Evolutionary conservation across 2,797 vertebrate species (phyloP).

Genomic region (Typhlichthys subterraneus): DNA sequence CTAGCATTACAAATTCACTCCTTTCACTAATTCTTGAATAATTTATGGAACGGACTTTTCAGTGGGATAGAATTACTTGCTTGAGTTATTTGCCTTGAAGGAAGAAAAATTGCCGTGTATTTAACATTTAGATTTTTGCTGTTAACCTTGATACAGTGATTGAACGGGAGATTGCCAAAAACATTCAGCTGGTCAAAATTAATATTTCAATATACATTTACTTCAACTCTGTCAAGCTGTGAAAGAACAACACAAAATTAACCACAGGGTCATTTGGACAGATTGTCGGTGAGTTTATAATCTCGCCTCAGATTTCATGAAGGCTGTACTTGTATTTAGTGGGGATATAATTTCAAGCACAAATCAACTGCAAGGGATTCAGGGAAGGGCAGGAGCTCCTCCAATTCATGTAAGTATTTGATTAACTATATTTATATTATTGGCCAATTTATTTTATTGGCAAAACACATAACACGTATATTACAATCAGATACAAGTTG

Average conservation of each 20-base stretch:
- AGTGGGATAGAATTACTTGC: slow-evolving; percentile 12
- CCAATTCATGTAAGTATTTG: slow-evolving; percentile 34
- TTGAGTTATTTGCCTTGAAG: slow-evolving; percentile 33
- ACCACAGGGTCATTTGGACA: slow-evolving; percentile 61
- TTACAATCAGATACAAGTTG: too few relatives aligned
- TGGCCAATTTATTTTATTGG: slow-evolving; percentile 53
- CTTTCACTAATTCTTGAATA: slow-evolving; percentile 24
- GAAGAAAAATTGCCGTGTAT: slow-evolving; percentile 34
- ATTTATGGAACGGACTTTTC: slow-evolving; percentile 24
- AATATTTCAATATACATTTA: slow-evolving; percentile 67
- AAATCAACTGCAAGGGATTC: slow-evolving; percentile 69
- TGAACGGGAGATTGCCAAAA: slow-evolving; percentile 41
- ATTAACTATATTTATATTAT: slow-evolving; percentile 45
- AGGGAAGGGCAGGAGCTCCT: slow-evolving; percentile 58
- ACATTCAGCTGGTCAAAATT: slow-evolving; percentile 50
- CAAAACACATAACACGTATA: neutral
- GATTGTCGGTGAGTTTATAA: slow-evolving; percentile 65
- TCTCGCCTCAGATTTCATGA: slow-evolving; percentile 58
- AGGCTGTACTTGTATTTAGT: slow-evolving; percentile 54
- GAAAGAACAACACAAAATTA: slow-evolving; percentile 62
- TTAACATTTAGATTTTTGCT: slow-evolving; percentile 33
- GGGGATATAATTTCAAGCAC: slow-evolving; percentile 74
- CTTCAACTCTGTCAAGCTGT: slow-evolving; percentile 55
- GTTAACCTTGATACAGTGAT: slow-evolving; percentile 32
- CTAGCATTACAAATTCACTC: slow-evolving; percentile 10